phyloP scores from a whole-genome alignment of 2,113 vertebrate genomes.

The Boleophthalmus pectinirostris region DNA sequence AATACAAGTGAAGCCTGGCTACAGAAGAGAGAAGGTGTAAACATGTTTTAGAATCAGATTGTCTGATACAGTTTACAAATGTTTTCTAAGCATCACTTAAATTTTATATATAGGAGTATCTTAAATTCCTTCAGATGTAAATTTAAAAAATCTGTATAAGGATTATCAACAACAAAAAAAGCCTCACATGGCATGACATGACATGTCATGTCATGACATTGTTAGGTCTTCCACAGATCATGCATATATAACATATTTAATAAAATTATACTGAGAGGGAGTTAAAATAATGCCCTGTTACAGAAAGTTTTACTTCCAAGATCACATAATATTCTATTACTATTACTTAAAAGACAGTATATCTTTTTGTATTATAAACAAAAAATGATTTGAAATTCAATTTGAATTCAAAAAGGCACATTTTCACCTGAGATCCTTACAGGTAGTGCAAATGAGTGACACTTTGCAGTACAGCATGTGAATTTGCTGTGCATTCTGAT shows the following conservation, averaged over 20 bases:
- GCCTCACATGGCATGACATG: not conserved
- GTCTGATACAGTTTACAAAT: constrained; percentile 43
- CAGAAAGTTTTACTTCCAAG: too few relatives aligned
- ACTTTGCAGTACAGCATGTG: not conserved
- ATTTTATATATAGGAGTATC: not conserved
- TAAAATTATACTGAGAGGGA: not conserved
- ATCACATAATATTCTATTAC: not conserved
- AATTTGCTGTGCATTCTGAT: not conserved
- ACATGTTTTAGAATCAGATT: constrained; percentile 37
- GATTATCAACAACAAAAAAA: constrained; percentile 13
- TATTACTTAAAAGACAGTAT: not conserved
- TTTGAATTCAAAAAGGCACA: constrained; percentile 63
- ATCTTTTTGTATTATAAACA: constrained; percentile 10
- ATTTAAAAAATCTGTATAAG: constrained; percentile 18
- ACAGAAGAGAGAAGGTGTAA: constrained; percentile 19
- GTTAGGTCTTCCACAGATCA: not conserved
- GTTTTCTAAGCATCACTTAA: constrained; percentile 22
- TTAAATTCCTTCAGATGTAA: constrained; percentile 13
- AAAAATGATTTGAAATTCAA: constrained; percentile 24
- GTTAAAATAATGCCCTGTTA: not conserved
- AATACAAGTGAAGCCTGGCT: not conserved
- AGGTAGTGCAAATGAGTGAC: constrained; percentile 8
- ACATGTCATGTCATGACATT: too few relatives aligned
- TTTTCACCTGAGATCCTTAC: constrained; percentile 66
- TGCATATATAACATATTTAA: not conserved